Percentiles rank a stretch among this genome's conserved stretches.
phyloP scores from a whole-genome alignment of 2,888 invertebrate genomes.

The Latheticus oryzae region DNA sequence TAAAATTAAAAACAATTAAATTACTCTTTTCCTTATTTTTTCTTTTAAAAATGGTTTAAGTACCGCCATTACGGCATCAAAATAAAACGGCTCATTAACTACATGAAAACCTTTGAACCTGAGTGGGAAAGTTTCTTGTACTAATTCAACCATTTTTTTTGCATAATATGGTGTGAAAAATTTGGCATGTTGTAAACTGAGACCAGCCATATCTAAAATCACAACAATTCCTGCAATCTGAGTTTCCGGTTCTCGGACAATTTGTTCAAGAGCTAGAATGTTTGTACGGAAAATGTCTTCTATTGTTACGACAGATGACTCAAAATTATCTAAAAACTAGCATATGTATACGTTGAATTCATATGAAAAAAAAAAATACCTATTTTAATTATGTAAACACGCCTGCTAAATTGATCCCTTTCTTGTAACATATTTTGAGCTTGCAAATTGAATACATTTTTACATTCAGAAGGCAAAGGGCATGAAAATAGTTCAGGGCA shows the following conservation, averaged over 20 bases:
- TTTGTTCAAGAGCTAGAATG: constrained; percentile 68
- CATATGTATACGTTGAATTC: background rate
- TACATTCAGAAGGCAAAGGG: constrained; percentile 61
- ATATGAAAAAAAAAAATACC: constrained; percentile 53
- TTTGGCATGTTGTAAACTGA: constrained; percentile 67
- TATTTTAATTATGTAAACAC: constrained; percentile 65
- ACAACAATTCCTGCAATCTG: constrained; percentile 71
- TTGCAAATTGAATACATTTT: constrained; percentile 62
- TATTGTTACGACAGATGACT: constrained; percentile 65
- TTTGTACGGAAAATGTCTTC: constrained; percentile 69
- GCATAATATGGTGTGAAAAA: constrained; percentile 67
- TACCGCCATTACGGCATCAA: constrained; percentile 71
- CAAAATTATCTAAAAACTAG: constrained; percentile 64
- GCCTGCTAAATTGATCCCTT: constrained; percentile 63
- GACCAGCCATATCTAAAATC: constrained; percentile 64
- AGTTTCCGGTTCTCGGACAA: constrained; percentile 68
- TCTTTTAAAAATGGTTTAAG: constrained; percentile 86
- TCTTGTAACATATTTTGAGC: constrained; percentile 64
- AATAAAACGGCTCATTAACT: constrained; percentile 67
- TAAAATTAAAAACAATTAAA: too few relatives aligned
- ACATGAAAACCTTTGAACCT: constrained; percentile 67
- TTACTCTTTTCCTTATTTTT: constrained; percentile 81
- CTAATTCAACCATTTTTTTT: constrained; percentile 64
- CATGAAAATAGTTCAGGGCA: constrained; percentile 65
- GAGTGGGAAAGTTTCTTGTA: constrained; percentile 67